phyloP scores from a whole-genome alignment of 2,797 vertebrate genomes.

The Gambusia yucatana region DNA sequence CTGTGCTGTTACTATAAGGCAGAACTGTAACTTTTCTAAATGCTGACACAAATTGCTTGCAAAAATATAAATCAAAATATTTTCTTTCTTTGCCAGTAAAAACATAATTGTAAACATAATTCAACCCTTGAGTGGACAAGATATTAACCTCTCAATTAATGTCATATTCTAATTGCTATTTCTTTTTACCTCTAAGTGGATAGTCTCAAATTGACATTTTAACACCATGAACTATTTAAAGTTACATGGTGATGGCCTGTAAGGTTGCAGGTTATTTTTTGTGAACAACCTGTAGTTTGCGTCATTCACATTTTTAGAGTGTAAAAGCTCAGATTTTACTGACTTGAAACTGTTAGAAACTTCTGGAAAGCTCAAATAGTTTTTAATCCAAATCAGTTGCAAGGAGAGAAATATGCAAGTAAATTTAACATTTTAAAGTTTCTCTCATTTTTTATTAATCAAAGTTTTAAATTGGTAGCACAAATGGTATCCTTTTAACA shows the following conservation, averaged over 20 bases:
- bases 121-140: background rate
- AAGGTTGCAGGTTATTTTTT: background rate
- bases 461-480: background rate
- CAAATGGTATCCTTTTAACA: background rate
- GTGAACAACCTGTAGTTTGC: background rate
- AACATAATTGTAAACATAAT: background rate
- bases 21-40: background rate
- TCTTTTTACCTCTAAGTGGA: background rate
- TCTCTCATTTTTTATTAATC: background rate
- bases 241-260: background rate
- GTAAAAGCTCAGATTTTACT: background rate
- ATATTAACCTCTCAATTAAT: background rate
- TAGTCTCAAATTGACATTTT: background rate
- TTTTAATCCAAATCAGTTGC: background rate
- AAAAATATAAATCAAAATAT: background rate
- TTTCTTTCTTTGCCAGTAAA: background rate
- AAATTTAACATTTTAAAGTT: background rate
- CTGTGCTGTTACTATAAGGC: background rate
- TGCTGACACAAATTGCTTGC: background rate
- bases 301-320: no score
- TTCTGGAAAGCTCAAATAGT: background rate
- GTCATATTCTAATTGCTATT: background rate
- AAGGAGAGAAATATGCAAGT: background rate
- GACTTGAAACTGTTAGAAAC: background rate
- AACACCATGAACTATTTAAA: background rate